Evolutionary conservation across 2,888 invertebrate species (phyloP).

Genomic region (Ernsta delagoae): DNA sequence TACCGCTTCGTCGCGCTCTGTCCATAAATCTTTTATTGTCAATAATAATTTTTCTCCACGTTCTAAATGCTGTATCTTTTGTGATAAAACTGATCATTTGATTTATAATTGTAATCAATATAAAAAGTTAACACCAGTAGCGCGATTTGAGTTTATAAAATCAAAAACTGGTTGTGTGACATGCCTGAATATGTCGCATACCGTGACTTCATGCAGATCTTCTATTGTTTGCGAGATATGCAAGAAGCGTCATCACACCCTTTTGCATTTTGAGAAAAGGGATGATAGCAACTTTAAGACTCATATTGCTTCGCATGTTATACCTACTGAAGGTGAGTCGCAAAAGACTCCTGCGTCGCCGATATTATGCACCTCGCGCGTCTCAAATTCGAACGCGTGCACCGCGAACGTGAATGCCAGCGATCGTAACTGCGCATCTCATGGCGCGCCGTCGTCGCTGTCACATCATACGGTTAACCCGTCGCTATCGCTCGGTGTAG

Average conservation of each 20-base stretch:
- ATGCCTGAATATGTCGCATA: background rate
- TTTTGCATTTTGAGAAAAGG: background rate
- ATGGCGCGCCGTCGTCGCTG: background rate
- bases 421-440: background rate
- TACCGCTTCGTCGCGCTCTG: background rate
- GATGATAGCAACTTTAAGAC: background rate
- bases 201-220: background rate
- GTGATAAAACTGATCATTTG: background rate
- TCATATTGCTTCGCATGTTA: background rate
- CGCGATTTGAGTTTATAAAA: background rate
- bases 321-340: constrained; percentile 6
- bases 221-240: background rate
- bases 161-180: constrained; percentile 1
- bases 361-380: background rate
- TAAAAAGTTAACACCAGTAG: background rate
- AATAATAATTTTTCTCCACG: background rate
- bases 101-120: background rate
- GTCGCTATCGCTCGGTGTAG: background rate
- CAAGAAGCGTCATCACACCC: background rate
- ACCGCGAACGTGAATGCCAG: background rate
- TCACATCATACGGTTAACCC: background rate
- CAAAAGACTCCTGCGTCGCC: background rate
- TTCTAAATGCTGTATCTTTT: background rate
- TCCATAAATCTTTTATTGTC: background rate
- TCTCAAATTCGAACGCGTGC: background rate